These are phyloP conservation scores for Salvelinus namaycush DNA, from an alignment of 2,113 vertebrate species.

Conservation along the genomic window DNA sequence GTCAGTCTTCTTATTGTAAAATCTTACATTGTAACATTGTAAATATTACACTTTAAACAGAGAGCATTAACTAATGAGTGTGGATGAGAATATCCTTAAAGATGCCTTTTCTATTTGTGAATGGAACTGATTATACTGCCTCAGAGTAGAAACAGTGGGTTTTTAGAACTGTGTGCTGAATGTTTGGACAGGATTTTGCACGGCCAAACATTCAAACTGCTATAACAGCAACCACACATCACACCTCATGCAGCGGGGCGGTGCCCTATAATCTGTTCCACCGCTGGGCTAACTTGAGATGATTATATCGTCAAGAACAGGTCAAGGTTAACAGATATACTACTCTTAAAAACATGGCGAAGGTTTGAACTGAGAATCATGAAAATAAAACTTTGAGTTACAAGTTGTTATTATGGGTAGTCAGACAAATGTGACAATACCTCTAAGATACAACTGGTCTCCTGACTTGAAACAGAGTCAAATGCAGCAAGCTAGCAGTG, in stretches of 20 bases:
- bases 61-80: neutral
- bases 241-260: slow-evolving; percentile 50
- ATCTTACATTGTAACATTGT: neutral
- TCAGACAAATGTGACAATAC: too few relatives aligned
- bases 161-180: neutral
- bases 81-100: neutral
- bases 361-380: too few relatives aligned
- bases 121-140: neutral
- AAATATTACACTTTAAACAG: neutral
- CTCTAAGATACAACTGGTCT: too few relatives aligned
- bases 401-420: too few relatives aligned
- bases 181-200: slow-evolving; percentile 16
- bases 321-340: neutral
- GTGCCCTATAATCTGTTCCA: slow-evolving; percentile 3
- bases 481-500: too few relatives aligned
- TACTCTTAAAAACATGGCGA: too few relatives aligned
- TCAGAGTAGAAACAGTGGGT: neutral
- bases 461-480: too few relatives aligned
- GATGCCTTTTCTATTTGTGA: neutral
- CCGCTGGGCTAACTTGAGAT: neutral
- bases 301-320: slow-evolving; percentile 18
- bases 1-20: neutral
- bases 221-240: slow-evolving; percentile 40
- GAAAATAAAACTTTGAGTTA: too few relatives aligned
- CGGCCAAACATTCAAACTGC: slow-evolving; percentile 1